Conservation (phyloP, 2,797 vertebrate species). For the Propithecus perrieri region DNA sequence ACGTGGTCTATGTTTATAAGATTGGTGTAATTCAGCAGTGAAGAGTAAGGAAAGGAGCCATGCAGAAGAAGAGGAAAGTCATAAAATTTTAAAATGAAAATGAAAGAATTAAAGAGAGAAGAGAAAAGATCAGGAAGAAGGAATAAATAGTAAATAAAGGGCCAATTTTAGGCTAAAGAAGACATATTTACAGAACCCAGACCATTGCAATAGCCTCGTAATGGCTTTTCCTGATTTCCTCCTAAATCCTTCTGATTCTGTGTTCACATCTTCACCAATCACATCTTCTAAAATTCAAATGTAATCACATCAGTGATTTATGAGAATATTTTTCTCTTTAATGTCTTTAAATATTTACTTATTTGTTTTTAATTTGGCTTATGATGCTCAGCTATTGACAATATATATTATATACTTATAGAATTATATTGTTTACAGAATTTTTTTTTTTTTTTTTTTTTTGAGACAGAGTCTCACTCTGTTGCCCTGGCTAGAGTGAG, state of each 20-base stretch:
- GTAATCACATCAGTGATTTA: background rate
- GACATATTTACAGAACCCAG: background rate
- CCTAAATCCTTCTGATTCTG: background rate
- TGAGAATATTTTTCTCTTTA: background rate
- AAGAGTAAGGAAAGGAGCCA: background rate
- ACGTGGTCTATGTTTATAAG: background rate
- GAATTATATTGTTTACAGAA: background rate
- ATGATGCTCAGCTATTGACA: too few relatives aligned
- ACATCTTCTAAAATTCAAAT: background rate
- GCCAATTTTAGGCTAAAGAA: background rate
- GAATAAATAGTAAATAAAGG: background rate
- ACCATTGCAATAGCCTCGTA: accelerated
- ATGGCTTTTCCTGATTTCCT: background rate
- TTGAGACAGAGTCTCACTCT: too few relatives aligned
- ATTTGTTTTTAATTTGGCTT: background rate
- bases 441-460: too few relatives aligned
- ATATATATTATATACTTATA: too few relatives aligned
- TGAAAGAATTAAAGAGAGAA: background rate
- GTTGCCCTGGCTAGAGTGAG: too few relatives aligned
- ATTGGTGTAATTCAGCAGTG: background rate
- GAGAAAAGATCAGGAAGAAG: background rate
- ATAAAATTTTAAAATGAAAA: background rate
- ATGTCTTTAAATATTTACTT: background rate
- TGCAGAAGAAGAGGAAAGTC: background rate
- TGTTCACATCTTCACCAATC: background rate